Evolutionary conservation across 2,113 vertebrate genomes (phyloP), one percentile per base, ranked within the genome.

Genomic region (Onychostruthus taczanowskii): DNA sequence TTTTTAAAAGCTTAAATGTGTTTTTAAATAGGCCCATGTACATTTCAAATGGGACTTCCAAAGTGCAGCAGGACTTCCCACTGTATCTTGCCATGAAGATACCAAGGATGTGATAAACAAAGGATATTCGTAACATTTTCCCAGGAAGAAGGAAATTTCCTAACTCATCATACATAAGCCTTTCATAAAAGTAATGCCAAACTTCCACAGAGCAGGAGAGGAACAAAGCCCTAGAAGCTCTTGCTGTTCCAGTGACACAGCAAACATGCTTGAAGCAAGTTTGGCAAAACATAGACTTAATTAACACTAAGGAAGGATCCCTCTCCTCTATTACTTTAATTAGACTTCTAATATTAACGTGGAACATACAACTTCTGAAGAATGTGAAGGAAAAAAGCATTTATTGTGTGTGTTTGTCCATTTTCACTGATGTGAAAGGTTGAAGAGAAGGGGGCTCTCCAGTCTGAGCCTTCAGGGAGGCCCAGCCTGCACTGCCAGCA

Each of bases 391-490:
- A n/a, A 62, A 47, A 8, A 43, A 30, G 13, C 3, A 7, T 70
- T 94, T n/a, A 17, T 37, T 63, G 55, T 9, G 6, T 3, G 0
- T 7, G 13, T 43, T 78, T 59, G 46, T 50, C 19, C 30, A 7
- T 81, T 63, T 50, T 59, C 72, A 43, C 21, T 1, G 20, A 46
- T 30, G 8, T 2, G 33, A 16, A 64, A 76, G 15, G 49, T 3
- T 6, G 20, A 66, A 31, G 47, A 3, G 43, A 2, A 35, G 41
- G 49, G 28, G 16, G 15, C 64, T 19, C 44, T 62, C 30, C 66
- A 63, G 46, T 3, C 22, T 0, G 4, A 43, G 70, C 8, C 0
- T 6, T 19, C 0, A 0, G 8, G 23, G 56, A 46, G 64, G n/a
- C 37, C 33, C 58, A 46, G 59, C 55, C 26, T 0, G 7, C 8